Base-by-base conservation (phyloP, 2,888 invertebrate species). In the Priocnemis perturbator region DNA sequence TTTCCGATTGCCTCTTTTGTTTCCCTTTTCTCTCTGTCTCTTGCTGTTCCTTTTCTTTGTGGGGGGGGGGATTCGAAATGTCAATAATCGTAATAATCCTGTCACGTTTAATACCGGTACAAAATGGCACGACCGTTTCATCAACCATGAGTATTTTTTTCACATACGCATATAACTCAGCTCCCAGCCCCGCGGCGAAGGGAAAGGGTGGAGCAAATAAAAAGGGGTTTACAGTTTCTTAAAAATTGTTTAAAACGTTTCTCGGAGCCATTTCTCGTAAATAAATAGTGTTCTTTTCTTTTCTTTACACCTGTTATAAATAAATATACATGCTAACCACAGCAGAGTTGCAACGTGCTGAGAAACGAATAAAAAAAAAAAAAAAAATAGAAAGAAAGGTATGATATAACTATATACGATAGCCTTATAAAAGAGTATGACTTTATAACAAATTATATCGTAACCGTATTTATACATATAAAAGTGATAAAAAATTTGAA, bases 101-200 rank as follows among this genome's bases (percentile, higher is more conserved):
- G 37, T 69, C 62, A 53, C 62, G 59, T 59, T 60, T 45, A 57
- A 66, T 66, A 70, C 74, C 67, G 77, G 59, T 79, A 77, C 72
- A 76, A 81, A 82, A 83, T 82, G 84, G 84, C 83, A 82, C 83
- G 78, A 79, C 77, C 75, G 78, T 79, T 79, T 74, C 78, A 67
- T 68, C 64, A 68, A 69, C 64, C 64, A 64, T 69, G 71, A 69
- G 71, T 69, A 76, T 69, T 76, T 3, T 26, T 65, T 64, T 55
- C 30, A 14, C 44, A 64, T 58, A 61, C 71, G 52, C 60, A 62
- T 66, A 64, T 69, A 68, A 61, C 64, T 71, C 61, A 53, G 60
- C 69, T 53, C 26, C 60, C 56, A 61, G 19, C 21, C 20, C 56
- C 47, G 45, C 65, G 52, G 37, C 69, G 0, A 53, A 30, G 19